Base-by-base conservation (phyloP, 2,888 invertebrate genomes). In the Melieria crassipennis region DNA sequence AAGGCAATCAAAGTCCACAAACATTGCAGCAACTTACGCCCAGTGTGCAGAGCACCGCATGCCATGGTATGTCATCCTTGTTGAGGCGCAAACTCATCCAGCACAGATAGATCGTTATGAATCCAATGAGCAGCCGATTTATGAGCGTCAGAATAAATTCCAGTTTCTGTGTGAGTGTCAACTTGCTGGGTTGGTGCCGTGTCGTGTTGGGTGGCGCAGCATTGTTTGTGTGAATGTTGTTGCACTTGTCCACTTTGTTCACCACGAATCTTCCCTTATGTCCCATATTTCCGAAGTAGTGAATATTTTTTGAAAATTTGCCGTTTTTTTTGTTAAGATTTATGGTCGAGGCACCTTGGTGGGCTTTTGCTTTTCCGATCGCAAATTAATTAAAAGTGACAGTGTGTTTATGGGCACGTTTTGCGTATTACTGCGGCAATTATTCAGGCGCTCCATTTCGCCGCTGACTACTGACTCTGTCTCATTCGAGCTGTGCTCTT, bases 91-190 rank as follows among this genome's bases (percentile, higher is more conserved):
- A 67, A 62, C 80, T 77, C 70, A 80, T 70, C 77, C 77, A 80
- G 64, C 73, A 75, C 57, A 80, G 71, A 64, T 77, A 80, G 30
- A 80, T 68, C 16, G 77, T 77, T 42, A 80, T 76, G 64, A 80
- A 80, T n/a, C 80, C 79, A 63, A 79, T 79, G 11, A 80, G 56
- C 45, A 80, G 70, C 46, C 79, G 79, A 75, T 80, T 77, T 50
- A 78, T 47, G 7, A 78, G 69, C 10, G 77, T 71, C n/a, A 79
- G 62, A 5, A 76, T 48, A 61, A 77, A 78, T 69, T 79, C 79
- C 46, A 79, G 48, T 69, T 71, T 75, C 71, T 77, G 78, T 11
- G 58, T 11, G 48, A 66, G 70, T 43, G 72, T 73, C n/a, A 69
- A 50, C 11, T 30, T 30, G 30, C 30, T 30, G 30, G 30, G 30